A percentile compares a stretch with the other conserved stretches of the same genome.
Evolutionary conservation across 2,888 invertebrate species (phyloP).

Genomic region (Limenitis camilla): DNA sequence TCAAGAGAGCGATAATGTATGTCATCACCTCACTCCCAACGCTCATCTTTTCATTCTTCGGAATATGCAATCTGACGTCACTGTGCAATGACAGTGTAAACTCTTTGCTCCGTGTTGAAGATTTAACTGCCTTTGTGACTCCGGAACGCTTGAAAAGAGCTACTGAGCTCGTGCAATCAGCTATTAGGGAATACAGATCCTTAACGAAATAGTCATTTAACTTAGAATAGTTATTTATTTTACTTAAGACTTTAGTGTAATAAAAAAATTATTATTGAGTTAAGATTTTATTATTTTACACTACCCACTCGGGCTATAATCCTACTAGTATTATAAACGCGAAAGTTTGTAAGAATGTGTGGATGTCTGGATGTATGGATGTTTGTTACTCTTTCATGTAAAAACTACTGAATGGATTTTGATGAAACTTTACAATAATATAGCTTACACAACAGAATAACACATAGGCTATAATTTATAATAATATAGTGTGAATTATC

Average conservation of each 20-base stretch:
- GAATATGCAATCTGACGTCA: slow-evolving; percentile 72
- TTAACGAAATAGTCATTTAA: neutral
- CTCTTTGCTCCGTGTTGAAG: slow-evolving; percentile 29
- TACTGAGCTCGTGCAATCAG: slow-evolving; percentile 65
- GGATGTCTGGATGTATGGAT: too few relatives aligned
- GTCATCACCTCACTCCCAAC: slow-evolving; percentile 30
- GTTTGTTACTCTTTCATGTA: too few relatives aligned
- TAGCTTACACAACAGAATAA: too few relatives aligned
- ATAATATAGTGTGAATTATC: too few relatives aligned
- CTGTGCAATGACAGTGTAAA: slow-evolving; percentile 67
- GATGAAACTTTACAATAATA: too few relatives aligned
- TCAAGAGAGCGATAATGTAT: slow-evolving; percentile 26
- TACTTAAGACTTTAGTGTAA: neutral
- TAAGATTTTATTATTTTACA: neutral
- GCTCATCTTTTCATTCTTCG: slow-evolving; percentile 47
- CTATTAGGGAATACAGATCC: slow-evolving; percentile 63
- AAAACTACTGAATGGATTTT: too few relatives aligned
- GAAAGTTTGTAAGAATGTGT: neutral
- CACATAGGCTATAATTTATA: too few relatives aligned
- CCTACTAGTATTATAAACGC: too few relatives aligned
- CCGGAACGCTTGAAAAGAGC: slow-evolving; percentile 69
- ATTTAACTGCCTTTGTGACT: slow-evolving; percentile 63
- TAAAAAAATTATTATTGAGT: neutral
- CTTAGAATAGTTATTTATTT: too few relatives aligned
- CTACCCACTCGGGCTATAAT: too few relatives aligned